Base-by-base conservation (phyloP, 2,797 vertebrate species). In the Sebastes steindachneri region DNA sequence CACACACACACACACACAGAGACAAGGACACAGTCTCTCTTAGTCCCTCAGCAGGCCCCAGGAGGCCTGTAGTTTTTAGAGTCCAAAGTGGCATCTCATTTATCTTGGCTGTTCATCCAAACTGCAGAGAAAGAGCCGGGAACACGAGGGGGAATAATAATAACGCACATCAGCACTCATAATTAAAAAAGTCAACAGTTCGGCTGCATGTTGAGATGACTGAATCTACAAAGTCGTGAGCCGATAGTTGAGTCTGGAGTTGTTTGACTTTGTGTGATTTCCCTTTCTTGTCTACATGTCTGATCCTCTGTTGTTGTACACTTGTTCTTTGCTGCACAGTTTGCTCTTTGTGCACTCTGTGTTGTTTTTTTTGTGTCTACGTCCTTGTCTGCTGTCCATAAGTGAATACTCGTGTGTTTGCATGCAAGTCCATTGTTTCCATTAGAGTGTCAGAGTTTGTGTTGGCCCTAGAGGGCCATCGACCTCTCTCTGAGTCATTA, bases 401-500 rank as follows among this genome's bases (percentile, higher is more conserved):
- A 59, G 9, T 17, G 58, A 55, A 54, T 9, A 21, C 26, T 33
- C 28, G 51, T 69, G 72, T 75, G 70, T 78, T 69, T 45, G 54
- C 55, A 59, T 26, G 4, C 64, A 45, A 70, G 68, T 75, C 68
- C 37, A 84, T 83, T 84, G 57, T 80, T 65, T 66, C 59, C 73
- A 84, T 83, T 83, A 72, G 80, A 84, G 70, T 68, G 73, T 55
- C 57, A 48, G 71, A 58, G 65, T 45, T 63, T 72, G 77, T 68
- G 72, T 72, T 26, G 68, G 21, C 37, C 55, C 45, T 51, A 12
- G 48, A 77, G 75, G 79, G 79, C 82, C 84, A 74, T 41, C 70
- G 26, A 88, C 88, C 72, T 75, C 66, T 80, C 80, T 81, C 58
- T 84, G 73, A 85, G 69, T 92, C 85, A 90, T 89, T 86, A 85